Evolutionary conservation across 2,888 invertebrate genomes (phyloP), one percentile per base, ranked within the genome.

Genomic region (Mythimna albipuncta): DNA sequence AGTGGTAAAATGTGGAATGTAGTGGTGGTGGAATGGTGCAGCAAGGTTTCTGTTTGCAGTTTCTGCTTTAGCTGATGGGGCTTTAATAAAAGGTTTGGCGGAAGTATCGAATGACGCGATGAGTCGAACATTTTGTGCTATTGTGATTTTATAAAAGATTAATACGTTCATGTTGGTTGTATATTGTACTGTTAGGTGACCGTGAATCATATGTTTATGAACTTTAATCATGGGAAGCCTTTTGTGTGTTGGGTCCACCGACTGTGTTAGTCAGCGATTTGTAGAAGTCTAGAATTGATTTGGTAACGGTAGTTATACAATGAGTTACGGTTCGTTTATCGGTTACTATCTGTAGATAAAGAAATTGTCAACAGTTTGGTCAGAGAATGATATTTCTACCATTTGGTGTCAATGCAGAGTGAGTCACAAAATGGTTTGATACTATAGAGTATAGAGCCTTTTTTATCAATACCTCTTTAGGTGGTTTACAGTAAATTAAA

Each of bases 91-190:
- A 84, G 74, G 82, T 84, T 67, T 69, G 69, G 68, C 86, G 86
- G 84, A 85, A 79, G 73, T 85, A 85, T 84, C 62, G 74, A 84
- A 75, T 85, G 69, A 73, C 86, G 64, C 67, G 76, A 81, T 84
- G 85, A 85, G 71, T 79, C 62, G 83, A 65, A 68, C 64, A 84
- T 73, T 81, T 69, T 79, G 75, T 75, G 52, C 69, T 84, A 72
- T 81, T 84, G 75, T 81, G 81, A 72, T 75, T 83, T 75, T 50
- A 38, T 69, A 73, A 72, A 69, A 73, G 69, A 80, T 73, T 64
- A 58, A 74, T 77, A 44, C 32, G 44, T 64, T 38, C 21, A 52
- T 79, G 47, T 69, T 26, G 61, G 61, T n/a, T 38, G 50, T 66
- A n/a, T 54, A n/a, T 26, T 64, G 54, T 66, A 69, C 72, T 32